phyloP scores from a whole-genome alignment of 2,888 invertebrate genomes.

The Tanypteryx hageni region DNA sequence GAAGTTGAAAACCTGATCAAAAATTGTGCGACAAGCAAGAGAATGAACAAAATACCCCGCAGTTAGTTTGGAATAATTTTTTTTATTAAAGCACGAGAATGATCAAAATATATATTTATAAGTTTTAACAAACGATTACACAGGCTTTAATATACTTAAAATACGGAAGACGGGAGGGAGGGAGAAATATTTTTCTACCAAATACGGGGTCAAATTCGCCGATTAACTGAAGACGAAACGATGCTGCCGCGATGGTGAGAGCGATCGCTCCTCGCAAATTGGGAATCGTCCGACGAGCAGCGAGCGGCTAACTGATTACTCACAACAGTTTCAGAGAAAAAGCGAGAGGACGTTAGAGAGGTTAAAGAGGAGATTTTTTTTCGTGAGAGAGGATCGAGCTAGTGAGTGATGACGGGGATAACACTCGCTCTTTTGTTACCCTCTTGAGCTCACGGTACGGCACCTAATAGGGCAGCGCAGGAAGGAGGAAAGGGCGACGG shows the following conservation, averaged over 20 bases:
- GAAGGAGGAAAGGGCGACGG: background rate
- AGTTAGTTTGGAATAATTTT: background rate
- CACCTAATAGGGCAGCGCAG: background rate
- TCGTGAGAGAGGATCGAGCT: background rate
- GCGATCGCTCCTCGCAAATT: background rate
- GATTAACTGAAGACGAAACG: too few species aligned
- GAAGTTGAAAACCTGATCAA: background rate
- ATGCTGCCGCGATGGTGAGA: background rate
- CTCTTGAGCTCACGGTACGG: background rate
- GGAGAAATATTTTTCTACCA: too few species aligned
- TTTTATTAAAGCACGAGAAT: background rate
- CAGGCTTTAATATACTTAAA: background rate
- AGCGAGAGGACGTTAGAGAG: background rate
- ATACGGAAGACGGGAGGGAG: background rate
- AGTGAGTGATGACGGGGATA: background rate
- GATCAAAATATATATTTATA: background rate
- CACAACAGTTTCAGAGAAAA: conserved; percentile 23
- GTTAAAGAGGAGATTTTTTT: background rate
- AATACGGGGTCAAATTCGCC: too few species aligned
- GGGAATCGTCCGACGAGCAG: background rate
- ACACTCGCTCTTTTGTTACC: background rate
- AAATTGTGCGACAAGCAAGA: background rate
- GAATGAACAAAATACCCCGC: background rate
- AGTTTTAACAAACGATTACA: background rate
- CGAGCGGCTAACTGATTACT: background rate